phyloP scores from a whole-genome alignment of 2,113 vertebrate species.

The Thinocorus orbignyianus region DNA sequence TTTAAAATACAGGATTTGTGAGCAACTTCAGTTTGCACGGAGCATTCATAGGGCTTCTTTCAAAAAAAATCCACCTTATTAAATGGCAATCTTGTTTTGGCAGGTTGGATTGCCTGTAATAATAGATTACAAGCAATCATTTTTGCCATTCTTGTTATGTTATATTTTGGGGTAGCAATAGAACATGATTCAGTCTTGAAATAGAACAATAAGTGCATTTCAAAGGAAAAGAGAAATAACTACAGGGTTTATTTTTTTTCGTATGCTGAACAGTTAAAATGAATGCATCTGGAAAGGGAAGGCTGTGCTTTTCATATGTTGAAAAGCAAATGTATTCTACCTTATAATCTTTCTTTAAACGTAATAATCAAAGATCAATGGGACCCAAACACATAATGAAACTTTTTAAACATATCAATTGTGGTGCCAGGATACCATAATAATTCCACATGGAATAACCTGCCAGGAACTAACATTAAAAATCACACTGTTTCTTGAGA shows the following conservation, averaged over 20 bases:
- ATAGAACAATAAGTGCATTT: constrained; percentile 44
- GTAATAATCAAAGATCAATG: constrained; percentile 40
- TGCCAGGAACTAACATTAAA: neutral
- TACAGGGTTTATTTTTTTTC: neutral
- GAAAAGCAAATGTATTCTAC: constrained; percentile 17
- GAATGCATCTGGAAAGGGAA: constrained; percentile 15
- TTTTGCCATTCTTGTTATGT: neutral
- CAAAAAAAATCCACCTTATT: neutral
- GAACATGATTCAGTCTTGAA: constrained; percentile 34
- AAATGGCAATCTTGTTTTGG: constrained; percentile 38
- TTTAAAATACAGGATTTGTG: neutral
- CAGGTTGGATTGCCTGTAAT: constrained; percentile 35
- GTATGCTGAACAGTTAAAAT: constrained; percentile 10
- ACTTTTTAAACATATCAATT: constrained; percentile 34
- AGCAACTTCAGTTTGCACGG: neutral
- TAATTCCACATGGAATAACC: neutral
- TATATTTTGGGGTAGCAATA: neutral
- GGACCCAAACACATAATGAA: constrained; percentile 40
- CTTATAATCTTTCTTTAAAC: constrained; percentile 53
- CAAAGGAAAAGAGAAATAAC: constrained; percentile 7
- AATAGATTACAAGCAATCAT: constrained; percentile 3
- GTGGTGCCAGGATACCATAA: constrained; percentile 11
- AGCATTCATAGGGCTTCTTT: neutral
- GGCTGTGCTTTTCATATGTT: neutral
- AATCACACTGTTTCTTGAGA: neutral